Evolutionary conservation across 1,140 invertebrate species (phyloP).

Genomic region (Listronotus oregonensis): DNA sequence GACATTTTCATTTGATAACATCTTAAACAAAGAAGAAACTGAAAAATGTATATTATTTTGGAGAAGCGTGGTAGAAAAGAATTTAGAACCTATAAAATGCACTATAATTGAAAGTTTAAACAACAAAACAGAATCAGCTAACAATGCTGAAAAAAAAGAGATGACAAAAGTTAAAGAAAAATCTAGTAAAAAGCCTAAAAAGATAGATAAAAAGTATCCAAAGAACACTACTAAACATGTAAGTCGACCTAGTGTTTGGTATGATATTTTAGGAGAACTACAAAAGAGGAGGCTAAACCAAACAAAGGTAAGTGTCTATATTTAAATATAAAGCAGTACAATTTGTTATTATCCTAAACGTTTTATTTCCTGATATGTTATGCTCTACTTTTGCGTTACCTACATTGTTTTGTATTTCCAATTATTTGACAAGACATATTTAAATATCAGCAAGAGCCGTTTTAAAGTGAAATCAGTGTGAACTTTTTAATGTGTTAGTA

Average conservation of each 20-base stretch:
- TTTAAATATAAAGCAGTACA: too few species aligned
- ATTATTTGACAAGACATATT: too few species aligned
- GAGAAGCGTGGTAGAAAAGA: constrained; percentile 41
- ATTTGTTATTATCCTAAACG: too few species aligned
- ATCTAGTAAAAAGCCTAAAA: constrained; percentile 15
- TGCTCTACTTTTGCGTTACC: too few species aligned
- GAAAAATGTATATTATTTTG: constrained; percentile 45
- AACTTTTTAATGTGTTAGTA: too few species aligned
- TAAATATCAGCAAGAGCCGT: too few species aligned
- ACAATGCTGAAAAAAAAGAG: constrained; percentile 1
- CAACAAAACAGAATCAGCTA: neutral
- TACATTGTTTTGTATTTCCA: too few species aligned
- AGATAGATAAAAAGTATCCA: neutral
- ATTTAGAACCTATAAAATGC: constrained; percentile 43
- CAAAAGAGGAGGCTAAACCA: constrained; percentile 37
- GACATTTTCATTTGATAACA: constrained; percentile 41
- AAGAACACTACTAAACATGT: neutral
- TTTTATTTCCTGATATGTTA: too few species aligned
- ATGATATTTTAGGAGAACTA: constrained; percentile 34
- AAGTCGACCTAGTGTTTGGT: constrained; percentile 30
- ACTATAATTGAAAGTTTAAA: constrained; percentile 33
- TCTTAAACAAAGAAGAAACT: constrained; percentile 32
- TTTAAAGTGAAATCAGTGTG: too few species aligned
- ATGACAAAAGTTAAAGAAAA: neutral
- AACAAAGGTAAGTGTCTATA: constrained; percentile 27